A percentile compares a stretch with the other conserved stretches of the same genome.
phyloP scores from a whole-genome alignment of 2,113 vertebrate genomes.

The Arvicanthis niloticus region DNA sequence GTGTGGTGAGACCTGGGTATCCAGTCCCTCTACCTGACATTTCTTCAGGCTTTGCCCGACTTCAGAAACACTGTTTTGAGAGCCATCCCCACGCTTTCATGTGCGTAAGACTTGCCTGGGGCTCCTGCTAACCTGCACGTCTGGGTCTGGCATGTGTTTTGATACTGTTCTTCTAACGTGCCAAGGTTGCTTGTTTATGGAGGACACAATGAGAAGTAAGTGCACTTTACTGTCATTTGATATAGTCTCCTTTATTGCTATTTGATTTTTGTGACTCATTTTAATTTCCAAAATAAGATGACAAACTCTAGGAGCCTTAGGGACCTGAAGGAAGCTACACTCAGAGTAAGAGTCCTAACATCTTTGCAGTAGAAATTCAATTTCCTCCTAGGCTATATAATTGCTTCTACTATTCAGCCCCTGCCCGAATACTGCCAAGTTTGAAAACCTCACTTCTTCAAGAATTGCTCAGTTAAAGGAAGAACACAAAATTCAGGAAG shows the following conservation, averaged over 20 bases:
- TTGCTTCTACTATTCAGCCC: constrained; percentile 3
- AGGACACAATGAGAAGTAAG: neutral
- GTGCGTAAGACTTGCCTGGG: neutral
- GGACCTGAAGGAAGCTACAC: constrained; percentile 17
- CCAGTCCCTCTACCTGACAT: neutral
- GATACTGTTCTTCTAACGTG: neutral
- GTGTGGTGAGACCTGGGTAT: neutral
- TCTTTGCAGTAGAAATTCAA: constrained; percentile 46
- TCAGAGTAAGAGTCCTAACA: neutral
- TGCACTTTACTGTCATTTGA: neutral
- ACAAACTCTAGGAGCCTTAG: neutral
- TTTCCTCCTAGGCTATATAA: constrained; percentile 31
- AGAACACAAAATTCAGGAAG: neutral
- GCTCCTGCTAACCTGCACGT: neutral
- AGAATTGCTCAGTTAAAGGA: constrained; percentile 21
- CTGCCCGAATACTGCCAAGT: constrained; percentile 8
- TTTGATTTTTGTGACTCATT: constrained; percentile 17
- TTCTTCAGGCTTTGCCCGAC: neutral
- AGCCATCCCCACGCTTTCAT: neutral
- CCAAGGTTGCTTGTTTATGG: neutral
- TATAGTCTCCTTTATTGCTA: neutral
- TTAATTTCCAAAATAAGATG: constrained; percentile 41
- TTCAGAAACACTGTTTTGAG: neutral
- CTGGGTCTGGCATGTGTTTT: neutral
- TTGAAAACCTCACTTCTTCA: constrained; percentile 13